Evolutionary conservation across 1,140 invertebrate genomes (phyloP).

Genomic region (Campodea augens): DNA sequence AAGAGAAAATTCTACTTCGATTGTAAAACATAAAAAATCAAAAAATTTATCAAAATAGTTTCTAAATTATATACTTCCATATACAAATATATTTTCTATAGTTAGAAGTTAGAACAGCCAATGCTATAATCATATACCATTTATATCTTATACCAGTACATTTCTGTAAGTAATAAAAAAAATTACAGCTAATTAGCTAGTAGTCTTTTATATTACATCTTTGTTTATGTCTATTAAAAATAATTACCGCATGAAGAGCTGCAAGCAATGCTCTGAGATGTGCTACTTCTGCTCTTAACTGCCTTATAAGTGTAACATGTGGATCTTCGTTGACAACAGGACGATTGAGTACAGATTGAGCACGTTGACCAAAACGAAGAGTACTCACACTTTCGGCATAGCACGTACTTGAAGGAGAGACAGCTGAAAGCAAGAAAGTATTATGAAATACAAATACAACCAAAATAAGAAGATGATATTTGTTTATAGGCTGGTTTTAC

Average conservation of each 20-base stretch:
- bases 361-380: conserved; percentile 43
- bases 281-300: conserved; percentile 35
- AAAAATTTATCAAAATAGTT: no score
- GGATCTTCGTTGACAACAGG: conserved; percentile 44
- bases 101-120: no score
- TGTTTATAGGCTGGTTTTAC: no score
- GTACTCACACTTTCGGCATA: conserved; percentile 51
- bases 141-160: no score
- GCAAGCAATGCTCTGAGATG: conserved; percentile 27
- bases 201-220: neutral
- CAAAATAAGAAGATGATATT: no score
- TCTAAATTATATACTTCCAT: no score
- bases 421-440: conserved; percentile 29
- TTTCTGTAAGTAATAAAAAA: no score
- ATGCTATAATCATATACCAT: no score
- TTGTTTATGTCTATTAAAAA: neutral
- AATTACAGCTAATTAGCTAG: no score
- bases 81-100: no score
- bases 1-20: no score
- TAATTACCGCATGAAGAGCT: conserved; percentile 20
- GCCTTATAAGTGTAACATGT: conserved; percentile 31
- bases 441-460: neutral
- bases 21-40: no score
- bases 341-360: conserved; percentile 44
- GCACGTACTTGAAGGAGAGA: conserved; percentile 42